Evolutionary conservation across 2,113 vertebrate genomes (phyloP), one percentile per base, ranked within the genome.

Genomic region (Cinclus mexicanus): DNA sequence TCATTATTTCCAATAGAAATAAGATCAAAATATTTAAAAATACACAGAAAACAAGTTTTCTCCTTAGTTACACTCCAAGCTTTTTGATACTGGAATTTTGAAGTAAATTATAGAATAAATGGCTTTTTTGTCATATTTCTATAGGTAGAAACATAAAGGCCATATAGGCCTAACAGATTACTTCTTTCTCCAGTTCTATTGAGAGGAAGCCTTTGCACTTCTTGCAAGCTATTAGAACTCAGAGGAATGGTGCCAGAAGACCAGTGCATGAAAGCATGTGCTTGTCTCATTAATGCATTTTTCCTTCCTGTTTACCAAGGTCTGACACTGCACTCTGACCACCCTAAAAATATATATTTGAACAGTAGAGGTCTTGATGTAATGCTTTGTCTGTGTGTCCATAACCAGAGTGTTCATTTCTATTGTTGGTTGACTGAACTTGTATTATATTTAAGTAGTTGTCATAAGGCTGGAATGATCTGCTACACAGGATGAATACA

Each of bases 361-460:
- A 78, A 53, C 26, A 55, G 33, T 13, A 71, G 52, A 60, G 14
- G 2, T 87, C 64, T 59, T 71, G 31, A 41, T 41, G 14, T 68
- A 61, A 46, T 50, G 29, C 61, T 82, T 49, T 64, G 23, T 8
- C n/a, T 60, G n/a, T 0, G 0, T 71, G 52, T 41, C 22, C 42
- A 79, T 56, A 75, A 75, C 7, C 19, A 68, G 26, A 35, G 8
- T 21, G 21, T 68, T 83, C 2, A 0, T 13, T 87, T 24, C 28
- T 67, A 21, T 37, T 87, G 25, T 55, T 60, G 31, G 26, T n/a
- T 90, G 37, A 89, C 70, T 71, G 77, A 78, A 67, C 21, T 87
- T 81, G 14, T 44, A 24, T 64, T 52, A 31, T 74, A 91, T 91
- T 87, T 72, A 56, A 53, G 50, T 22, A 85, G 59, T 77, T 88